Base-by-base conservation (phyloP, 1,140 invertebrate species). In the Parasteatoda tepidariorum region DNA sequence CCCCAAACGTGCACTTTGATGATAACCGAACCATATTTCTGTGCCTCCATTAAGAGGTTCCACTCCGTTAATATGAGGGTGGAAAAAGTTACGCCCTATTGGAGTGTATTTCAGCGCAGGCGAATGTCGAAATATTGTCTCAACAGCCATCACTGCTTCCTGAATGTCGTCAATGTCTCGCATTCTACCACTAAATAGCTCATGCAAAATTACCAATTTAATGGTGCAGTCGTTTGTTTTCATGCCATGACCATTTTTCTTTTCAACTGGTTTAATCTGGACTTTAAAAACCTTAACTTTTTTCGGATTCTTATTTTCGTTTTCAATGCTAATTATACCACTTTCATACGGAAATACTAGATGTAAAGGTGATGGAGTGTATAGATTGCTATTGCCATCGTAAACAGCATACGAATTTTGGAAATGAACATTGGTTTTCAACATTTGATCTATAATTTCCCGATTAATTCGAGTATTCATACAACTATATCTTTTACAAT, bases 21-120 rank as follows among this genome's bases (percentile, higher is more conserved):
- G 54, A 74, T 83, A 71, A 2, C 84, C 84, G 34, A 74, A 84
- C 84, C 84, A 85, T 3, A 83, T 64, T 30, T 85, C 76, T 5
- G 26, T 31, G 26, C 78, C 68, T 4, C 64, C 67, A 26, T 38
- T 61, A 34, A 83, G 48, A 22, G 75, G 31, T n/a, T n/a, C n/a
- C n/a, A n/a, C n/a, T n/a, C n/a, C n/a, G n/a, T n/a, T n/a, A n/a
- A n/a, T n/a, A 9, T 57, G 41, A 13, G 18, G 18, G 7, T 33
- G n/a, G 54, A 85, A 84, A 31, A 85, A 79, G 3, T 57, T 84
- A 2, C 84, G 30, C 18, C 84, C 70, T 30, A 85, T n/a, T 4
- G 84, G 71, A 22, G 82, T 75, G 22, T 70, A 64, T 18, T 38
- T 68, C 13, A 83, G 24, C n/a, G 64, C 61, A 2, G 85, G 84